Conservation (phyloP, 2,113 vertebrate species). For the Indicator indicator region DNA sequence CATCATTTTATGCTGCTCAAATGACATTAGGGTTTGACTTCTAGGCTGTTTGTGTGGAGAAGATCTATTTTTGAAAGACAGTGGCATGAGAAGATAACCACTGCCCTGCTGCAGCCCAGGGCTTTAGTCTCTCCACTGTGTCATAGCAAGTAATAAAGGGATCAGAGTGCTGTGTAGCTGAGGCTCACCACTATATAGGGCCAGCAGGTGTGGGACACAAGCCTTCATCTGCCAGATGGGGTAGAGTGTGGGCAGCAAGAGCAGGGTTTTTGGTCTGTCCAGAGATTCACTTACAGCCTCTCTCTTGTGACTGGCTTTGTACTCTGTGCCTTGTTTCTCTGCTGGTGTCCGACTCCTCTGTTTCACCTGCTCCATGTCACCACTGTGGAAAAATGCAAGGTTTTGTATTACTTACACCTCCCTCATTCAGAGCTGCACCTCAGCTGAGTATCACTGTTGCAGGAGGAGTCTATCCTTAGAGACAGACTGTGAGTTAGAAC, state of each 20-base stretch:
- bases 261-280: background rate
- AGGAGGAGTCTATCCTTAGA: background rate
- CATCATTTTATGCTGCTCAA: background rate
- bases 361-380: background rate
- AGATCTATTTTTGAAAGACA: background rate
- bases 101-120: background rate
- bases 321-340: background rate
- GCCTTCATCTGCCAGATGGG: background rate
- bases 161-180: background rate
- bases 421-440: background rate
- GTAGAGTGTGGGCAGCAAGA: background rate
- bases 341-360: accelerated
- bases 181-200: background rate
- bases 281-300: background rate
- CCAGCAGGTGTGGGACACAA: background rate
- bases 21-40: background rate
- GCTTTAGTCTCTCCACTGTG: background rate
- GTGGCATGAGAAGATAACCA: background rate
- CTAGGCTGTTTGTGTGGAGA: background rate
- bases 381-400: background rate
- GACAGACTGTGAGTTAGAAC: background rate
- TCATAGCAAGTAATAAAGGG: background rate
- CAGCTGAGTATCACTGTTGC: background rate
- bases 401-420: background rate
- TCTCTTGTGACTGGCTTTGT: background rate